Base-by-base conservation (phyloP, 35 echinoderm and acorn worm genomes). In the Ptychodera flava region DNA sequence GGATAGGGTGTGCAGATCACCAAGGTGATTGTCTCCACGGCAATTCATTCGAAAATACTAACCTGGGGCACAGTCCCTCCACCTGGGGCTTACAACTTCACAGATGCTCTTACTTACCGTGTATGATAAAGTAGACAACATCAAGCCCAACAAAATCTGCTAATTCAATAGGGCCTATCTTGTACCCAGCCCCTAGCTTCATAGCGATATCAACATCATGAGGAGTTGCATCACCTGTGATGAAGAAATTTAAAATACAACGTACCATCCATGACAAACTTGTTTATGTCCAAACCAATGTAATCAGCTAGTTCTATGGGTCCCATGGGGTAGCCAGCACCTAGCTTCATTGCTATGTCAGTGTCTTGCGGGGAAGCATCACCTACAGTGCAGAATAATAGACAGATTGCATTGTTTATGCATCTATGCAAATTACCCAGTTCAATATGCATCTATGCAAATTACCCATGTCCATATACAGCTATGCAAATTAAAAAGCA, bases 261-360 rank as follows among this genome's bases (percentile, higher is more conserved):
- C 90, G 77, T 90, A 98, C 95, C 95, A 84, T 98, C 90, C 78
- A 94, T 78, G 79, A 98, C 92, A 75, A 98, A 98, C 75, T 98
- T 94, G 6, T 86, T 90, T 35, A 93, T 88, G 64, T 98, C 92
- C 12, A 94, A 77, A 16, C 95, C 95, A 16, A 98, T 90, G 82
- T 98, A 98, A 82, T 98, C 95, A 33, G 77, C 35, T 33, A 98
- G 88, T 80, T 94, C 95, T 88, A 98, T 94, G 30, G 95, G 95
- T 36, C 95, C 95, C 95, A 98, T 98, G 28, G 95, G 95, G 88
- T 98, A 92, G 0, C 95, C 92, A 35, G 95, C 95, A 80, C 95
- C 95, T n/a, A 98, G 90, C 84, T 98, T 98, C 95, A 98, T 98
- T 32, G 87, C 95, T 1, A 86, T 89, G 77, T 98, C 95, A 0